Percentiles rank a stretch among this genome's conserved stretches.
These are phyloP conservation scores for Agapostemon virescens DNA, from an alignment of 2,888 invertebrate species.

Conservation along the genomic window DNA sequence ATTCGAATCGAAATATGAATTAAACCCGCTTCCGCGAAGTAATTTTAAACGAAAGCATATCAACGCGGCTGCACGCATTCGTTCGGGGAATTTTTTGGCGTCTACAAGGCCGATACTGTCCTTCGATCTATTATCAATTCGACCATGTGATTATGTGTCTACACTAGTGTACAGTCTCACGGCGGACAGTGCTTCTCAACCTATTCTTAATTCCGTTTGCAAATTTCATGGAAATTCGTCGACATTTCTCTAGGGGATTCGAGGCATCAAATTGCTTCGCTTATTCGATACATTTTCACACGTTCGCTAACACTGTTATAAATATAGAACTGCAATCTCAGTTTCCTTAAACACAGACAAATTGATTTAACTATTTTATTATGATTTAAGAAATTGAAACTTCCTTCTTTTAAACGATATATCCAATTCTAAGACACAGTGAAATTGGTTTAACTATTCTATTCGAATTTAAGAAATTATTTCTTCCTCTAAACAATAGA, in stretches of 20 bases:
- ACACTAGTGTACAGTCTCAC: not conserved
- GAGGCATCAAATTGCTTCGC: not conserved
- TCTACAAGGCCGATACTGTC: not conserved
- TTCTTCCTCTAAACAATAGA: no score
- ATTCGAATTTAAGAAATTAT: no score
- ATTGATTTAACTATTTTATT: no score
- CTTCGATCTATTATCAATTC: conserved; percentile 9
- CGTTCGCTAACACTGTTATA: no score
- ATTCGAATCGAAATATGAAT: not conserved
- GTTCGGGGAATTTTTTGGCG: not conserved
- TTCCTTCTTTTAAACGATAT: no score
- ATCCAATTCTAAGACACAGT: no score
- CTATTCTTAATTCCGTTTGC: not conserved
- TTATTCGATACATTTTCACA: no score
- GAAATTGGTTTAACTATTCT: no score
- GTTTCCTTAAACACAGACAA: no score
- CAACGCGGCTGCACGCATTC: not conserved
- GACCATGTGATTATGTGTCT: not conserved
- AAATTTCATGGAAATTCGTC: not conserved
- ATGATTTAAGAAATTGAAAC: no score
- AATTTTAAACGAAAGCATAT: conserved; percentile 8
- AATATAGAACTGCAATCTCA: no score
- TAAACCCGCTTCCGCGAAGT: not conserved
- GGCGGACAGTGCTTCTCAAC: not conserved
- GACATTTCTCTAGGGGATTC: not conserved